A percentile compares a stretch with the other conserved stretches of the same genome.
These are phyloP conservation scores for Armadillidium nasatum DNA, from an alignment of 1,140 invertebrate species.

Conservation along the genomic window DNA sequence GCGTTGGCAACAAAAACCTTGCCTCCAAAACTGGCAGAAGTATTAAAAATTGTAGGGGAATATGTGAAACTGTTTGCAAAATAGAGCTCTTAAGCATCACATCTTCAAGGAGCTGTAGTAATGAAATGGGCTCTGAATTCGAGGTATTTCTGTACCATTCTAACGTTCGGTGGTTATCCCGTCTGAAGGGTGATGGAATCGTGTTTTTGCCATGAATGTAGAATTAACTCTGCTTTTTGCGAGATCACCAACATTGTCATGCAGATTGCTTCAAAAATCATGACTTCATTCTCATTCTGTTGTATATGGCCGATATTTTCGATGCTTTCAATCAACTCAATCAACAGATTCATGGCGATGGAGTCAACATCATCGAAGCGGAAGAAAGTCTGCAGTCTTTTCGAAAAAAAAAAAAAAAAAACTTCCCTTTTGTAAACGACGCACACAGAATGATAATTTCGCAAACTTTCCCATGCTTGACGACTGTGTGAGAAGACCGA, in stretches of 20 bases:
- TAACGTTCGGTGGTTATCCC: constrained; percentile 30
- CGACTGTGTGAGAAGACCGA: constrained; percentile 31
- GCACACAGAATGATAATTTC: constrained; percentile 41
- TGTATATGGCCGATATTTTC: constrained; percentile 37
- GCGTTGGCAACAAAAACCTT: constrained; percentile 25
- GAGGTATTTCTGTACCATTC: constrained; percentile 32
- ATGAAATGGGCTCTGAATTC: constrained; percentile 35
- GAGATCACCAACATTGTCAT: constrained; percentile 30
- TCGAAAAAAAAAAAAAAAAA: constrained; percentile 37
- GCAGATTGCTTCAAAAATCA: constrained; percentile 29
- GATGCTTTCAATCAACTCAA: constrained; percentile 33
- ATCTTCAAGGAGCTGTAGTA: constrained; percentile 32
- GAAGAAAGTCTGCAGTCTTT: constrained; percentile 40
- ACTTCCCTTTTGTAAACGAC: constrained; percentile 38
- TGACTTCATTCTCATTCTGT: constrained; percentile 40
- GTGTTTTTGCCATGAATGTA: constrained; percentile 34
- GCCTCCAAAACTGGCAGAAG: constrained; percentile 25
- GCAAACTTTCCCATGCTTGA: constrained; percentile 43
- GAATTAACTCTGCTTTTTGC: constrained; percentile 36
- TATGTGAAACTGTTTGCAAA: constrained; percentile 22
- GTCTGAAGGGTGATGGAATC: constrained; percentile 31
- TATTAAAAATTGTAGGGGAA: constrained; percentile 22
- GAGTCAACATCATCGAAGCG: constrained; percentile 41
- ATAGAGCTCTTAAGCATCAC: constrained; percentile 21
- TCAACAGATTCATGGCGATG: constrained; percentile 40